Evolutionary conservation across 2,888 invertebrate genomes (phyloP).

Genomic region (Drosophila lutescens): DNA sequence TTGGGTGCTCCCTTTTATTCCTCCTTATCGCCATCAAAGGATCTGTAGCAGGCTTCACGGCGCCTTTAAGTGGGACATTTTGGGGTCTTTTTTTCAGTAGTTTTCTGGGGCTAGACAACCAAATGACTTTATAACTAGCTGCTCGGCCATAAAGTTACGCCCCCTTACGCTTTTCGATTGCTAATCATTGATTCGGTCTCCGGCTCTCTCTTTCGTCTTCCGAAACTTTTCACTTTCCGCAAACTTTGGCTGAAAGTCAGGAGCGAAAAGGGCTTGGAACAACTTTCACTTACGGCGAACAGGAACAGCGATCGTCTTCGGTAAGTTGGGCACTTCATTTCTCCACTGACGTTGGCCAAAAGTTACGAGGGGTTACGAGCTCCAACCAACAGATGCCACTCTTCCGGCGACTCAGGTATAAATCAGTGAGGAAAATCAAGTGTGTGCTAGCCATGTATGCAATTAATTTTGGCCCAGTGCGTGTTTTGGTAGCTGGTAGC

Average conservation of each 20-base stretch:
- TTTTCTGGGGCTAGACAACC: slow-evolving; percentile 39
- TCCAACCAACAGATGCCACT: slow-evolving; percentile 29
- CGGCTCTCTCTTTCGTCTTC: slow-evolving; percentile 9
- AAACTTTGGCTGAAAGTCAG: slow-evolving; percentile 53
- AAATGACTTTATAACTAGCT: slow-evolving; percentile 78
- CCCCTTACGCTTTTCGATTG: slow-evolving; percentile 55
- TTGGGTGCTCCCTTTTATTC: slow-evolving; percentile 9
- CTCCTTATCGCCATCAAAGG: slow-evolving; percentile 66
- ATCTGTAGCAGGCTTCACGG: slow-evolving; percentile 57
- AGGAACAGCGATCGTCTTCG: slow-evolving; percentile 65
- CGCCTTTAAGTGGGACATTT: slow-evolving; percentile 59
- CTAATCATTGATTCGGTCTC: slow-evolving; percentile 65
- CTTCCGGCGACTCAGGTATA: slow-evolving; percentile 3
- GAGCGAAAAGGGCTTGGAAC: slow-evolving; percentile 18
- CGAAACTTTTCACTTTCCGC: slow-evolving; percentile 57
- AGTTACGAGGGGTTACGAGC: slow-evolving; percentile 42
- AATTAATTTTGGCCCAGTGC: slow-evolving; percentile 45
- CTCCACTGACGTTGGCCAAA: slow-evolving; percentile 25
- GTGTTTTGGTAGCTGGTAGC: not conserved
- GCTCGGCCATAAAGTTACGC: slow-evolving; percentile 57
- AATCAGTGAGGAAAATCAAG: slow-evolving; percentile 36
- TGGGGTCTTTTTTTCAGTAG: slow-evolving; percentile 42
- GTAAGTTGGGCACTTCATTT: slow-evolving; percentile 43
- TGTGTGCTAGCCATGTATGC: slow-evolving; percentile 21
- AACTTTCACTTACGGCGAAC: slow-evolving; percentile 26